Evolutionary conservation across 2,113 vertebrate genomes (phyloP), one percentile per base, ranked within the genome.

Genomic region (Campylomormyrus numenius): DNA sequence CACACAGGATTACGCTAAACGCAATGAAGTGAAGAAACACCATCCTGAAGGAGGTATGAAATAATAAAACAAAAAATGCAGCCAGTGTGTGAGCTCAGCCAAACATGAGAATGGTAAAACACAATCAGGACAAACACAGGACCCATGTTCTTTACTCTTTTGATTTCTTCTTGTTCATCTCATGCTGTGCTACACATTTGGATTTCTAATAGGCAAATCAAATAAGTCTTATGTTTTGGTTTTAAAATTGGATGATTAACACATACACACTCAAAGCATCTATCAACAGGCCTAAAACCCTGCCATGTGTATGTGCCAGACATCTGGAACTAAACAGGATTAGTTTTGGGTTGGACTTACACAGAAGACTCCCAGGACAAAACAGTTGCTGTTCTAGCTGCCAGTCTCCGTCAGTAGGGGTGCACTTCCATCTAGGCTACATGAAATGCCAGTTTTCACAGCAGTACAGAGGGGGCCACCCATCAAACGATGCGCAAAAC

Each of bases 1-100:
- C 97, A 98, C 97, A 98, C 49, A 98, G 96, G 92, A 98, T 99
- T 85, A 99, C 94, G 92, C 98, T 99, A 97, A 99, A 98, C 92
- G 98, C 94, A 58, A 99, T 98, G 95, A 99, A 98, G 93, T 99
- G 97, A 0, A 97, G 97, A 96, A 99, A 99, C 2, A 98, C 97
- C 87, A 98, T 97, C 90, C 98, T 99, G 93, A 92, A 95, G 94
- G 5, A 21, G 87, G 56, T 21, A 80, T 24, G 83, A 5, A 19
- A 66, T 35, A 87, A 84, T 74, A 35, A 35, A 35, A 1, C 31
- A 35, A 74, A 52, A 74, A 31, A 31, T 17, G 27, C 27, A 88
- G 86, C 52, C 24, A 31, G 49, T 87, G 24, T 24, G 46, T 62
- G 58, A n/a, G 58, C 58, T 62, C 24, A 62, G 24, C 58, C 84